Evolutionary conservation across 2,888 invertebrate genomes (phyloP), one percentile per base, ranked within the genome.

Genomic region (Scrobipalpa costella): DNA sequence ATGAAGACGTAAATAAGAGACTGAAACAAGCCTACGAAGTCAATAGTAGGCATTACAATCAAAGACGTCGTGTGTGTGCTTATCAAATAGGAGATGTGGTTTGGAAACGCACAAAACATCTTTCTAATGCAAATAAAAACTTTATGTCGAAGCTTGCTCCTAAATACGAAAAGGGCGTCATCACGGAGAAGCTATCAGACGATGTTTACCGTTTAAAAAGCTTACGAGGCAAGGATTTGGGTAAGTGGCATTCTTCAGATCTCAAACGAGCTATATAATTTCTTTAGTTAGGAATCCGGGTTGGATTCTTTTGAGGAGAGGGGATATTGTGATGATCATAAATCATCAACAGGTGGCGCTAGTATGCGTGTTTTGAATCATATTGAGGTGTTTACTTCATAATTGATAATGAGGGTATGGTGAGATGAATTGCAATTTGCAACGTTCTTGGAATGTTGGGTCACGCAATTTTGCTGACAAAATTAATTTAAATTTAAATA

Each of bases 91-190:
- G 60, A 2, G 60, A 61, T 36, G 7, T 61, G 6, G 61, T 61
- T 11, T 50, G 49, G 61, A 61, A 61, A 36, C 19, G 50, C 9
- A 36, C 50, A 9, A 36, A 50, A 7, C n/a, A 2, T 1, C 50
- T 19, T 17, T 36, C 34, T 7, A 19, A 50, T 34, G 19, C 33
- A 6, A 40, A 61, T 11, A 61, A 61, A 19, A 9, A 50, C 8
- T 61, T 50, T 13, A 50, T 36, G 33, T 15, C 33, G 34, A 61
- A 61, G 40, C n/a, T 61, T 9, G 27, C 49, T 17, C 61, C 61
- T 2, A 61, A 61, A 50, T 61, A 8, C 27, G 36, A 36, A 15
- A 49, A 61, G 27, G 49, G 34, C 2, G n/a, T 34, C 13, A 50
- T 61, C 7, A 13, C 36, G 11, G 50, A 34, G 8, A 61, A 61